Conservation (phyloP, 2,797 vertebrate genomes). For the Fistularia tabacaria region DNA sequence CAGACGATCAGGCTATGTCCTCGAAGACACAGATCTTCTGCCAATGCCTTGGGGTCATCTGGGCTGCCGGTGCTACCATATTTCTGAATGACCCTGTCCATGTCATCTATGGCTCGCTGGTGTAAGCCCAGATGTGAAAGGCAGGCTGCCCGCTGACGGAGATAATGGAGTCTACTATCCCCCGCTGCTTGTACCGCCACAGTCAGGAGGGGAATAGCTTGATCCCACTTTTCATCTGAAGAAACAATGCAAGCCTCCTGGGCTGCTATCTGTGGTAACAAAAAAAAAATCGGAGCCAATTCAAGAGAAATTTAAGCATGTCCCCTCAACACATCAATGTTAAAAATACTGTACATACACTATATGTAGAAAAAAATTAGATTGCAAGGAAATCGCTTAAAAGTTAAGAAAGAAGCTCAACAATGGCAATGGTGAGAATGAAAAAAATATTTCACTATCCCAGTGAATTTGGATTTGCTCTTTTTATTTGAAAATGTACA, state of each 20-base stretch:
- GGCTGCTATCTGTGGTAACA: constrained; percentile 76
- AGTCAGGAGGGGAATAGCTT: constrained; percentile 78
- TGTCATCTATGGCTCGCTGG: constrained; percentile 73
- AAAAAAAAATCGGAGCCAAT: neutral
- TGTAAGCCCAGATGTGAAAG: constrained; percentile 75
- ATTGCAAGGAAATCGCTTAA: too few relatives aligned
- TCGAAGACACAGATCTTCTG: constrained; percentile 79
- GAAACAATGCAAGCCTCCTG: constrained; percentile 76
- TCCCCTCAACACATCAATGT: too few relatives aligned
- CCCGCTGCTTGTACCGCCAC: constrained; percentile 76
- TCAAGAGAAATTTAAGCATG: too few relatives aligned
- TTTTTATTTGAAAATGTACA: too few relatives aligned
- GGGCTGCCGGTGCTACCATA: constrained; percentile 25
- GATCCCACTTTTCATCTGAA: constrained; percentile 56
- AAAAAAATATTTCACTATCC: too few relatives aligned
- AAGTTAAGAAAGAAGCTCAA: too few relatives aligned
- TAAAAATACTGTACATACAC: too few relatives aligned
- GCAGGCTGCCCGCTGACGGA: constrained; percentile 81
- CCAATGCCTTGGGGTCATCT: constrained; percentile 49
- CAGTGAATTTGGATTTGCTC: too few relatives aligned
- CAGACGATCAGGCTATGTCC: constrained; percentile 76
- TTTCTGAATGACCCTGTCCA: constrained; percentile 77
- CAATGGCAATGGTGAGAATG: too few relatives aligned
- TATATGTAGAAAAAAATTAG: too few relatives aligned
- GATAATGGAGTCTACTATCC: constrained; percentile 59